Conservation (phyloP, 2,888 invertebrate genomes). For the Mechanitis mazaeus region DNA sequence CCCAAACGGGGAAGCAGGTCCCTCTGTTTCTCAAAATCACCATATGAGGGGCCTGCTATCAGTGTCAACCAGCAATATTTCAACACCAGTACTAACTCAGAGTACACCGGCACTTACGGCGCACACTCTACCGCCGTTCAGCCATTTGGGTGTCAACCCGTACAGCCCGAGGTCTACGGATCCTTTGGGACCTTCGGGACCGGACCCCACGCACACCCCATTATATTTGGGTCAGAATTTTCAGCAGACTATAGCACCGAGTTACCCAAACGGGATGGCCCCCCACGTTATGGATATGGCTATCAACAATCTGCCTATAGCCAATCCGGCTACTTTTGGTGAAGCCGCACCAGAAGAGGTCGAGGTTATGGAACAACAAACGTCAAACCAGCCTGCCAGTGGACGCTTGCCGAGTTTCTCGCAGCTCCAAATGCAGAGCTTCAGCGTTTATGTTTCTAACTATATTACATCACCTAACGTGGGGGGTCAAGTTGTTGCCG, state of each 20-base stretch:
- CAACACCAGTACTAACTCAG: conserved; percentile 75
- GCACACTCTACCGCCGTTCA: conserved; percentile 77
- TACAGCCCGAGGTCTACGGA: conserved; percentile 78
- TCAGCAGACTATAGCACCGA: conserved; percentile 79
- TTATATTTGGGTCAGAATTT: conserved; percentile 78
- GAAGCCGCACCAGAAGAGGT: conserved; percentile 73
- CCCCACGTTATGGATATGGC: conserved; percentile 89
- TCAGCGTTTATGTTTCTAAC: conserved; percentile 77
- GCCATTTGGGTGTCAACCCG: conserved; percentile 77
- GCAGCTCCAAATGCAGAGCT: conserved; percentile 78
- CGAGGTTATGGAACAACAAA: conserved; percentile 69
- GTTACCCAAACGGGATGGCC: conserved; percentile 90
- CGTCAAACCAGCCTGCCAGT: conserved; percentile 57
- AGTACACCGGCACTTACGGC: conserved; percentile 74
- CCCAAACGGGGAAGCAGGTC: conserved; percentile 98
- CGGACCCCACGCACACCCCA: conserved; percentile 78
- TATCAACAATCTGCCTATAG: conserved; percentile 81
- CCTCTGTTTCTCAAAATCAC: conserved; percentile 90
- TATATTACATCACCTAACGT: conserved; percentile 82
- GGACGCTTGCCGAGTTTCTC: conserved; percentile 81
- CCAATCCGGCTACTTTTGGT: conserved; percentile 91
- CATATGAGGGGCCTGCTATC: conserved; percentile 94
- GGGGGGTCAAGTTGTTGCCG: conserved; percentile 82
- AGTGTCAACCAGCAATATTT: conserved; percentile 83
- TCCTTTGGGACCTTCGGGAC: conserved; percentile 76